A percentile compares a stretch with the other conserved stretches of the same genome.
These are phyloP conservation scores for Gymnopithys bicolor DNA, from an alignment of 2,797 vertebrate species.

Conservation along the genomic window DNA sequence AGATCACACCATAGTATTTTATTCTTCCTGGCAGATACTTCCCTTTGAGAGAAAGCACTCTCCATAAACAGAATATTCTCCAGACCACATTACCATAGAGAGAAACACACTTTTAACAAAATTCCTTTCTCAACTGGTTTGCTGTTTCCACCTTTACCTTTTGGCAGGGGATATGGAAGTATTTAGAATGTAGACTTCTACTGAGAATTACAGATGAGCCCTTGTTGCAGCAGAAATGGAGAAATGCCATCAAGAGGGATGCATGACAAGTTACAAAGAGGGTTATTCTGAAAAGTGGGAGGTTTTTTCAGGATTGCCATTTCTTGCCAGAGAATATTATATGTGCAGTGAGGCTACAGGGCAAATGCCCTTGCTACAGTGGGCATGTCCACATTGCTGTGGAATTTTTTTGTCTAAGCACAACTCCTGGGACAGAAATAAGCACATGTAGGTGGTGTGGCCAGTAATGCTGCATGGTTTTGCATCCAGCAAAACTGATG, in stretches of 20 bases:
- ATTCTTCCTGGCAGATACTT: not conserved
- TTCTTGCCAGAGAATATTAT: not conserved
- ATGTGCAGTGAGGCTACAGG: not conserved
- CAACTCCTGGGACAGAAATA: not conserved
- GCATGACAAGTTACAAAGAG: not conserved
- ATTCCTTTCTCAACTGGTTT: not conserved
- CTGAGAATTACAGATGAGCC: not conserved
- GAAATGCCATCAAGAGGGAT: not conserved
- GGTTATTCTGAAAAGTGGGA: not conserved
- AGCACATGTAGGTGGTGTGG: not conserved
- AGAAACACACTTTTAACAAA: not conserved
- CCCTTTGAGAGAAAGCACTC: not conserved
- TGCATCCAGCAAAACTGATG: not conserved
- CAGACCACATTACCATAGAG: not conserved
- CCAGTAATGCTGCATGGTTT: not conserved
- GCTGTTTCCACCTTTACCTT: not conserved
- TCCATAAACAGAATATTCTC: not conserved
- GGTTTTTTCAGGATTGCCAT: not conserved
- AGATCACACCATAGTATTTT: not conserved
- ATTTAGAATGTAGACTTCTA: not conserved
- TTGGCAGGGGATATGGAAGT: not conserved
- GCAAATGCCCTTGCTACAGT: not conserved
- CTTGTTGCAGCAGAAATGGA: conserved; percentile 14
- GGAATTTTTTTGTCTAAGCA: not conserved
- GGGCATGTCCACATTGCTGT: not conserved